Evolutionary conservation across 2,888 invertebrate species (phyloP).

Genomic region (Athripsodes cinereus): DNA sequence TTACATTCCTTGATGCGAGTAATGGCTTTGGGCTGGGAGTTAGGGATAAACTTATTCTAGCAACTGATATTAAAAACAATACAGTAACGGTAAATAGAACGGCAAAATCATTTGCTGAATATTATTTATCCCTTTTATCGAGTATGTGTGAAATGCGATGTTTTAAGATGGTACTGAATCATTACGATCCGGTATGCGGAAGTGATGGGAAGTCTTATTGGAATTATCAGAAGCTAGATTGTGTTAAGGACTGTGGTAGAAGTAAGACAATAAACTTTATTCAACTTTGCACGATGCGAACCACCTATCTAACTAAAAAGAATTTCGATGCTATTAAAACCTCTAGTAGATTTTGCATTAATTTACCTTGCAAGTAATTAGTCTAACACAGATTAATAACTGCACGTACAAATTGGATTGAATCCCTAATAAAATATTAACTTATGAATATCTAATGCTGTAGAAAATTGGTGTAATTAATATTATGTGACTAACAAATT

Average conservation of each 20-base stretch:
- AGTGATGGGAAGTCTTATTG: conserved; percentile 26
- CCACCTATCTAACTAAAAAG: too few species aligned
- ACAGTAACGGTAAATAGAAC: neutral
- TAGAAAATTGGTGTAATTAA: too few species aligned
- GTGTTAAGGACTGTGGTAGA: conserved; percentile 24
- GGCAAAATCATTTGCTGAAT: too few species aligned
- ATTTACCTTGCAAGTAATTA: too few species aligned
- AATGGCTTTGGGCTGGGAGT: neutral
- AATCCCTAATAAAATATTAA: too few species aligned
- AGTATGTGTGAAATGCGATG: conserved; percentile 10
- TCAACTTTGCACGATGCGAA: too few species aligned
- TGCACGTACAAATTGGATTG: too few species aligned
- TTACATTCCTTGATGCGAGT: neutral
- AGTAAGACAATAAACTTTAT: conserved; percentile 16
- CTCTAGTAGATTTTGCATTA: too few species aligned
- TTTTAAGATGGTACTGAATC: conserved; percentile 11
- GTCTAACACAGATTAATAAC: too few species aligned
- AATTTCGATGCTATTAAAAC: too few species aligned
- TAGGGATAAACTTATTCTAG: neutral
- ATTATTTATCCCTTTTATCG: neutral
- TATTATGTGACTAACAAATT: too few species aligned
- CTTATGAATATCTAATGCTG: too few species aligned
- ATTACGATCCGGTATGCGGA: conserved; percentile 28
- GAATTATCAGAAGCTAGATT: conserved; percentile 22
- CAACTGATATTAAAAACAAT: neutral